These are phyloP conservation scores for Panzeria rudis DNA, from an alignment of 2,888 invertebrate species.

Conservation along the genomic window DNA sequence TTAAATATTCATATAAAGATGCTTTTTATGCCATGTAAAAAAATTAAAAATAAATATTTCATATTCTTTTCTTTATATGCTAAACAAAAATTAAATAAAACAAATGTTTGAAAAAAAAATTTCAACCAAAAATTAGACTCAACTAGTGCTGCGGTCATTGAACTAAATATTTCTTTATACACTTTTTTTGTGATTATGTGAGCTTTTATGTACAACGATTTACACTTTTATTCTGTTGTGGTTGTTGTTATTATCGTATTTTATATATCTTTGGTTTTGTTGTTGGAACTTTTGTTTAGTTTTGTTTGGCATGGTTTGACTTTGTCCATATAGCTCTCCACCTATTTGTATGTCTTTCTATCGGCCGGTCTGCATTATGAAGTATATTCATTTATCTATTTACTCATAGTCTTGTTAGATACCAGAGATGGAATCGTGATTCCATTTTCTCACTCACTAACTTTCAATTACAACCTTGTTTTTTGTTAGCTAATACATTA, in stretches of 20 bases:
- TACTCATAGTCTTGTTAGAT: slow-evolving; percentile 21
- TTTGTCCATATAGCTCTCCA: slow-evolving; percentile 54
- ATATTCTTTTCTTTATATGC: slow-evolving; percentile 55
- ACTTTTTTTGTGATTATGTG: slow-evolving; percentile 47
- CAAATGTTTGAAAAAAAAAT: slow-evolving; percentile 44
- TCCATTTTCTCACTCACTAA: not conserved
- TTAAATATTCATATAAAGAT: slow-evolving; percentile 3
- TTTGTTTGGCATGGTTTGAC: slow-evolving; percentile 57
- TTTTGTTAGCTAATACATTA: not conserved
- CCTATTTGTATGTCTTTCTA: slow-evolving; percentile 37
- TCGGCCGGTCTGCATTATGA: slow-evolving; percentile 34
- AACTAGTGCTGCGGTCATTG: slow-evolving; percentile 61
- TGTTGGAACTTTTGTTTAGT: slow-evolving; percentile 40
- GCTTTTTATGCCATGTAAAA: slow-evolving; percentile 7
- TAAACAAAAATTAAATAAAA: slow-evolving; percentile 44
- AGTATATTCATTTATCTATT: slow-evolving; percentile 42
- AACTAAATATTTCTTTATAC: slow-evolving; percentile 53
- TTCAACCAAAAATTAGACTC: slow-evolving; percentile 60
- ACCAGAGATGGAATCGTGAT: not conserved
- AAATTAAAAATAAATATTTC: slow-evolving; percentile 51
- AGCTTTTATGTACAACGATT: slow-evolving; percentile 65
- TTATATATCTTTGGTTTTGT: not conserved
- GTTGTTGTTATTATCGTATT: not conserved
- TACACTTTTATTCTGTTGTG: slow-evolving; percentile 59
- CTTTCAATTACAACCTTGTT: not conserved